These are phyloP conservation scores for Mirounga angustirostris DNA, from an alignment of 2,113 vertebrate genomes.

Conservation along the genomic window DNA sequence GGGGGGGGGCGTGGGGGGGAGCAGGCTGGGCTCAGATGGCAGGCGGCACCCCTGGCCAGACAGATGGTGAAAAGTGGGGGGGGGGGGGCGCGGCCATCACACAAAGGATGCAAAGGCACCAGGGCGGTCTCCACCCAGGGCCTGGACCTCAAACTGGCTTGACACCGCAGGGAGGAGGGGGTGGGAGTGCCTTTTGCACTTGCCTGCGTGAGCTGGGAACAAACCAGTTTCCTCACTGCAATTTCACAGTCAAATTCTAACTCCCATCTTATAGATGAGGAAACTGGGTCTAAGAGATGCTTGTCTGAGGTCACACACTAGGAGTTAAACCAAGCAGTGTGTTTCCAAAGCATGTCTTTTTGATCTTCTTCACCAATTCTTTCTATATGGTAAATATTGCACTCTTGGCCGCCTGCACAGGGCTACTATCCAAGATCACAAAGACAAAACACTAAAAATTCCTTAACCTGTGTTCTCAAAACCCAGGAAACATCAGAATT, in stretches of 20 bases:
- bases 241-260: not conserved
- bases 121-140: not conserved
- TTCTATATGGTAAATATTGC: fast-evolving
- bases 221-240: not conserved
- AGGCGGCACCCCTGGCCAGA: slow-evolving; percentile 77
- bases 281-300: not conserved
- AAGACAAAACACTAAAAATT: not conserved
- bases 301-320: not conserved
- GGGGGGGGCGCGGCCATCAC: not conserved
- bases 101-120: slow-evolving; percentile 39
- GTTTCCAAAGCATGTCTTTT: not conserved
- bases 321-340: not conserved
- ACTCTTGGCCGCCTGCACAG: not conserved
- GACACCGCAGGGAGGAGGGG: too few relatives aligned
- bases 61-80: slow-evolving; percentile 89
- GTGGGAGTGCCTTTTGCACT: too few relatives aligned
- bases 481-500: not conserved
- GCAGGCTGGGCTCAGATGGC: slow-evolving; percentile 84
- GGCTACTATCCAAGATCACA: not conserved
- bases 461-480: not conserved
- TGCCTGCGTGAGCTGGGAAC: not conserved
- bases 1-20: slow-evolving; percentile 17
- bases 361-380: not conserved
- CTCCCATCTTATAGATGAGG: not conserved
- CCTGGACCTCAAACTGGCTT: not conserved